A percentile compares a stretch with the other conserved stretches of the same genome.
Evolutionary conservation across 2,797 vertebrate species (phyloP).

Genomic region (Odontamblyopus rebecca): DNA sequence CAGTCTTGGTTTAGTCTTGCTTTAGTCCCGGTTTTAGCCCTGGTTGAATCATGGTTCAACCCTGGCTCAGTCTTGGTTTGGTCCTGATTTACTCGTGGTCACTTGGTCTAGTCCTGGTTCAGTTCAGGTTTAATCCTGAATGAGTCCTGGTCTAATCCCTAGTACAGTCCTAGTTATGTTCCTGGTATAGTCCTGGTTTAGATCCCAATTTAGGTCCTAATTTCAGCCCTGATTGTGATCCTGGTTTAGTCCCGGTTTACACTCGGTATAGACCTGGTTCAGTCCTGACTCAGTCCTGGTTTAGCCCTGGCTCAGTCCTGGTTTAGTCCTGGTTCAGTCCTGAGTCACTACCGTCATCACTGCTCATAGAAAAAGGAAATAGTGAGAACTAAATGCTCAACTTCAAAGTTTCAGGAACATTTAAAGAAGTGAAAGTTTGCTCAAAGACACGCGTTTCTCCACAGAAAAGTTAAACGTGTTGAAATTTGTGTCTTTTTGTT

Average conservation of each 20-base stretch:
- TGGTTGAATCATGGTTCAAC: no score
- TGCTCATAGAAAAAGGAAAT: neutral
- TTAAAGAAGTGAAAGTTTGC: neutral
- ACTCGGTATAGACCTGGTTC: no score
- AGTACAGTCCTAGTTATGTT: neutral
- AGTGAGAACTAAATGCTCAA: no score
- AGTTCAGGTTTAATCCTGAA: neutral
- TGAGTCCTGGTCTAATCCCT: no score
- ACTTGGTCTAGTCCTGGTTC: neutral
- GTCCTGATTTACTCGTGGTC: neutral
- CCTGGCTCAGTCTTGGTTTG: neutral
- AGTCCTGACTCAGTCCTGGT: no score
- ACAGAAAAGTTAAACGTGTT: neutral
- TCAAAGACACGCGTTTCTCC: neutral
- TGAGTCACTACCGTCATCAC: no score
- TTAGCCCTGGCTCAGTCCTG: no score
- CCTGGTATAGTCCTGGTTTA: neutral
- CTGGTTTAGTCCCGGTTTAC: no score
- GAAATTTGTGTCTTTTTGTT: slow-evolving; percentile 2
- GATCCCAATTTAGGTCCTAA: neutral
- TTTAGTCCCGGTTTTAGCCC: no score
- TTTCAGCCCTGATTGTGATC: no score
- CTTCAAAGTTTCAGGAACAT: neutral
- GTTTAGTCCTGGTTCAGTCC: no score
- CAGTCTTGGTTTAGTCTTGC: no score